Base-by-base conservation (phyloP, 2,797 vertebrate genomes). In the Paramormyrops hopkinsi region DNA sequence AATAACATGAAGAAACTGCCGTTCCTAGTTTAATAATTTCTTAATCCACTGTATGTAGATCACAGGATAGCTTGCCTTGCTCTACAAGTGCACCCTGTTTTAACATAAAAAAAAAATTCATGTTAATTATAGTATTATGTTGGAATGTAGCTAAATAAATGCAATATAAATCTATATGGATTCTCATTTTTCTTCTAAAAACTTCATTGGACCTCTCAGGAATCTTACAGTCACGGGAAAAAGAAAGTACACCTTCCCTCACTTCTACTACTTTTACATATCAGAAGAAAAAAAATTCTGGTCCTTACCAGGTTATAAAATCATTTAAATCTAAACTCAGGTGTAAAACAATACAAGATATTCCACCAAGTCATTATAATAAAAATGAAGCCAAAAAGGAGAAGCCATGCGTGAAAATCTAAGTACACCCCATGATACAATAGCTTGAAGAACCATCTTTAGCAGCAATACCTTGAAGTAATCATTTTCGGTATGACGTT, bases 121-220 rank as follows among this genome's bases (percentile, higher is more conserved):
- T 51, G 25, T n/a, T 12, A 22, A 33, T 89, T 22, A 51, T 9
- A 51, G 7, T 14, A 86, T 53, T 29, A n/a, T 19, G 4, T 29
- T 76, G 48, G 89, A 86, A 86, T 89, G 29, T n/a, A 17, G 50
- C 37, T 89, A 19, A 53, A 69, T 53, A 73, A 73, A 73, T 46
- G 53, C 6, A 54, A 6, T 17, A 8, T 69, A 86, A 19, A 73
- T 48, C 1, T 73, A 4, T 25, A 22, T n/a, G 11, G 29, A 65
- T 46, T 86, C 11, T 86, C 85, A 41, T 86, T 25, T 37, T 29
- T 86, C 46, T 54, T 86, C 9, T 50, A 33, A 17, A 51, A 54
- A 86, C n/a, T 22, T 54, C n/a, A 85, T 12, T 11, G 46, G 48
- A 85, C 44, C n/a, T 8, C 50, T 37, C 9, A 89, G 37, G 54